Conservation (phyloP, 2,113 vertebrate genomes). For the Elaphurus davidianus region DNA sequence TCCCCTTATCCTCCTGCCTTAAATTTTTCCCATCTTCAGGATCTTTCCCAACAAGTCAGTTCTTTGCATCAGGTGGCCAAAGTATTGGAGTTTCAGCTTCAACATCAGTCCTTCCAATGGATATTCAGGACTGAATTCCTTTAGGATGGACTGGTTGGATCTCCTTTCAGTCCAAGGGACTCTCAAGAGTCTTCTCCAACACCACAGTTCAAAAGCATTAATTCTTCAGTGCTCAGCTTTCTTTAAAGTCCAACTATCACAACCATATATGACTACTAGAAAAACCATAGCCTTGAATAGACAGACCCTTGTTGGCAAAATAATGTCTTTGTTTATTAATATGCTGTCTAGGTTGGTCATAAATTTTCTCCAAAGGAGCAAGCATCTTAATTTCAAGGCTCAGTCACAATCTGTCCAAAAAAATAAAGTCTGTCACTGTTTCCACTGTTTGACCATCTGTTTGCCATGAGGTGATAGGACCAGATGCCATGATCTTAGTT, state of each 20-base stretch:
- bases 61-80: not conserved
- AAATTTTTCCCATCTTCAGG: not conserved
- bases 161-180: not conserved
- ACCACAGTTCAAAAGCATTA: not conserved
- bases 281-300: not conserved
- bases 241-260: not conserved
- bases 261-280: not conserved
- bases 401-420: not conserved
- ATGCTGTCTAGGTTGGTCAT: not conserved
- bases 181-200: not conserved
- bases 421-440: not conserved
- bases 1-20: not conserved
- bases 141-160: not conserved
- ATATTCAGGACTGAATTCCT: not conserved
- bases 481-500: not conserved
- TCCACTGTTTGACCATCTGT: not conserved
- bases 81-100: not conserved
- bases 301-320: not conserved
- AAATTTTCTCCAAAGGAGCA: not conserved
- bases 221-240: not conserved
- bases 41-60: not conserved
- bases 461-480: not conserved
- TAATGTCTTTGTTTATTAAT: not conserved
- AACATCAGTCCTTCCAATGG: not conserved
- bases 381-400: not conserved